phyloP scores from a whole-genome alignment of 2,888 invertebrate genomes.

The Sinohyriopsis cumingii region DNA sequence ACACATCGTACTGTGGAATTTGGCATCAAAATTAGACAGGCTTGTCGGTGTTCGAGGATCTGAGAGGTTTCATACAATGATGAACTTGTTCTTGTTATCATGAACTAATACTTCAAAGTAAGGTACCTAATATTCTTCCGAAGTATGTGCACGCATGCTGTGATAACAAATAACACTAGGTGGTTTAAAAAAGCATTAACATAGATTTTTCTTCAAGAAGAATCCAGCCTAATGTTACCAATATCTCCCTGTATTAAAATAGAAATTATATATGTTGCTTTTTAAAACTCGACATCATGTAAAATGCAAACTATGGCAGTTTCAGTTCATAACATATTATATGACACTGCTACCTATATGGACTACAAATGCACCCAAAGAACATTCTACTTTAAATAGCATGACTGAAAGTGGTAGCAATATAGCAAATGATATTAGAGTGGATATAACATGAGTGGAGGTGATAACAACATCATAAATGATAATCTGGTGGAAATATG shows the following conservation, averaged over 20 bases:
- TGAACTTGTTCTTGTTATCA: no score
- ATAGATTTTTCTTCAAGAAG: neutral
- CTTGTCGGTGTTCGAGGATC: no score
- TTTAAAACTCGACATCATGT: conserved; percentile 10
- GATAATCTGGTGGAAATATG: no score
- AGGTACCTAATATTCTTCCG: neutral
- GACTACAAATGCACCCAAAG: conserved; percentile 4
- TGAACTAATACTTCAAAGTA: no score
- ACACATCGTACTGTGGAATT: no score
- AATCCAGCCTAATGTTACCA: neutral
- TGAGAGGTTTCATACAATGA: no score
- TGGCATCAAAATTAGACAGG: no score
- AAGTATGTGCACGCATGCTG: conserved; percentile 1
- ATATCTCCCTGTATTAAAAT: conserved; percentile 9
- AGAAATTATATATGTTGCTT: conserved; percentile 12
- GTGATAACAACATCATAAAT: no score
- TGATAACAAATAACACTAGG: conserved; percentile 4
- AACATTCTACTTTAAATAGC: conserved; percentile 3
- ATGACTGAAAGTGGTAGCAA: no score
- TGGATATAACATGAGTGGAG: no score
- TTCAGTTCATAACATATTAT: conserved; percentile 11
- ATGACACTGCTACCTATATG: conserved; percentile 4
- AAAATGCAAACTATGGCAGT: conserved; percentile 15
- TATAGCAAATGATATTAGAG: no score
- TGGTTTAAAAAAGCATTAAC: conserved; percentile 6